phyloP scores from a whole-genome alignment of 2,888 invertebrate species.

The Odontocerum albicorne region DNA sequence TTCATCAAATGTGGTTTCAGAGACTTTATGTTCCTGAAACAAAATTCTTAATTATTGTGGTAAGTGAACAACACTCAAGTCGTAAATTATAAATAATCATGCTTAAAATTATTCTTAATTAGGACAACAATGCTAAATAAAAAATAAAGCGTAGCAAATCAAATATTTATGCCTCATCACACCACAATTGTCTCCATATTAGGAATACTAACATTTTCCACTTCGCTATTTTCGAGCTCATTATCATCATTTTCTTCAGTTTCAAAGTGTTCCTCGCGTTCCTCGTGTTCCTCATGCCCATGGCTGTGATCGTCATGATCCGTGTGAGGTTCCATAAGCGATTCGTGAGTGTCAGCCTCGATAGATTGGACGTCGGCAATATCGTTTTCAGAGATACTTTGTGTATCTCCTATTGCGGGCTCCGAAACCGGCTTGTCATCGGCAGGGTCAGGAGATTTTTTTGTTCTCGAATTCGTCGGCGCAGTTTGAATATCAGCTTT shows the following conservation, averaged over 20 bases:
- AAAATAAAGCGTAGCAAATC: slow-evolving; percentile 27
- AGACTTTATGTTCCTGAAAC: slow-evolving; percentile 26
- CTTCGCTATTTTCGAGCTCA: slow-evolving; percentile 20
- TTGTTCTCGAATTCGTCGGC: slow-evolving; percentile 46
- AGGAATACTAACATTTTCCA: slow-evolving; percentile 28
- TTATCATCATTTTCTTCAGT: slow-evolving; percentile 33
- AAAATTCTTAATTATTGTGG: slow-evolving; percentile 25
- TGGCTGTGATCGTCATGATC: slow-evolving; percentile 38
- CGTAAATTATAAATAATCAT: neutral
- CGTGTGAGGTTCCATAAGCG: slow-evolving; percentile 30
- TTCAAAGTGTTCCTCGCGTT: slow-evolving; percentile 20
- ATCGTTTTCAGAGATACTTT: slow-evolving; percentile 8
- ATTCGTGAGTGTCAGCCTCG: slow-evolving; percentile 30
- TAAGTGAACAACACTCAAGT: slow-evolving; percentile 2
- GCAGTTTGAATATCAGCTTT: slow-evolving; percentile 52
- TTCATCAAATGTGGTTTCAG: slow-evolving; percentile 39
- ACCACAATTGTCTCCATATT: slow-evolving; percentile 10
- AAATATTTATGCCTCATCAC: slow-evolving; percentile 14
- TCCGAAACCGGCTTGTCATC: neutral
- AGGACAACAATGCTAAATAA: slow-evolving; percentile 8
- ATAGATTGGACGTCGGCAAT: slow-evolving; percentile 19
- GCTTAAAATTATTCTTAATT: neutral
- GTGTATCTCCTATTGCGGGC: neutral
- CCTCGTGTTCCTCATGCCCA: slow-evolving; percentile 37
- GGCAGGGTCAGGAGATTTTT: neutral